Base-by-base conservation (phyloP, 1,140 invertebrate genomes). In the Condylostylus longicornis region DNA sequence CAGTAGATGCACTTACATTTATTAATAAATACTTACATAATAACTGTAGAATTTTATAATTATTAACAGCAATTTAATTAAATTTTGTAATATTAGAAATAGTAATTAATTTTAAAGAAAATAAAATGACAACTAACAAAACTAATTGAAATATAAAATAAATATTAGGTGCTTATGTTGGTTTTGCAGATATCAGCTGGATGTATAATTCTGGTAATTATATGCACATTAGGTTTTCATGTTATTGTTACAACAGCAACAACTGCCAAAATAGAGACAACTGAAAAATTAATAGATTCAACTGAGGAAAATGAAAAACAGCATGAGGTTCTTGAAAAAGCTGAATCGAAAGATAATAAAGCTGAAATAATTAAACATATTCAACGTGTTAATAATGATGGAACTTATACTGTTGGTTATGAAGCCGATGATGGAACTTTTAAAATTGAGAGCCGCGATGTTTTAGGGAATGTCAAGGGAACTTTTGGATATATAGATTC, bases 401-500 rank as follows among this genome's bases (percentile, higher is more conserved):
- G 82, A 15, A 80, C 79, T 1, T 87, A 85, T 48, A 85, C 82
- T 0, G 83, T 81, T 41, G 83, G 82, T 0, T 86, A 82, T 48
- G 83, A 86, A 62, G 80, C 81, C 3, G 79, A 75, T 33, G 82
- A 85, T 58, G 82, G 82, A 14, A 80, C 79, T 1, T 82, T 82
- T 55, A 85, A 84, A 62, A 79, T 85, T 38, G 83, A 87, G 62
- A 86, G 79, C 44, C 64, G 82, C 38, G 79, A 82, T 52, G 74
- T 79, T 18, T 61, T 76, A 42, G 84, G 84, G 15, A 79, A 83
- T 51, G 79, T 87, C 25, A 82, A 83, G 54, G 84, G 84, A 31
- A 84, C 82, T 21, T 88, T 85, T 59, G 84, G 84, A 36, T 88
- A 82, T 60, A 68, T 86, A 22, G 82, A 87, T 51, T 72, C 76